Evolutionary conservation across 2,797 vertebrate species (phyloP), one percentile per base, ranked within the genome.

Genomic region (Lepidocolaptes lacrymiger): DNA sequence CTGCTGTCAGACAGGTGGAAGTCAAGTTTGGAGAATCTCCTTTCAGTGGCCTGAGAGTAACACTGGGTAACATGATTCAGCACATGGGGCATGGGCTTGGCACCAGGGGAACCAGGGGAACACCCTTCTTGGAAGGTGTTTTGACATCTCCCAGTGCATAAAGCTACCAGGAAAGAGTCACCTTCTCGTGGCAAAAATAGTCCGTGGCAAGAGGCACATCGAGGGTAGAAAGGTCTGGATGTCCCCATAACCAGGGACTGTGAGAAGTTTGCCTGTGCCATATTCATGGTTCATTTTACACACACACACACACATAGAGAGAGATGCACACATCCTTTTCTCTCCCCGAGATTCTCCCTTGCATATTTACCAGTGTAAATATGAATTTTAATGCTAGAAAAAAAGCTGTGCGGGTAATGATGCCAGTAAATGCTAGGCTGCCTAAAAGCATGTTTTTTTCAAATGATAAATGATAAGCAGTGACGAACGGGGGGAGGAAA

Each of bases 11-110:
- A 79, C 24, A 24, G 39, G 39, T 5, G 37, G 17, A n/a, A 11
- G 34, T 64, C 23, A 10, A 16, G 39, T 66, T 24, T 62, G 48
- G 62, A 48, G 22, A 54, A 11, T 55, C 6, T 73, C 15, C 30
- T 56, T 34, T 61, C 36, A 20, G 6, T 34, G 51, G 3, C 46
- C 44, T 71, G 66, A 78, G 67, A 32, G 49, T 43, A 63, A 55
- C 0, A 1, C 10, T 26, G n/a, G 10, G 44, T 51, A 26, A 54
- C 0, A 0, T 28, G 15, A 3, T 14, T 11, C 34, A 46, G 22
- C 8, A 24, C 27, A 3, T 9, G 26, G 16, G 21, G 7, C 24
- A 18, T 0, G 1, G 30, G 6, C 28, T 32, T n/a, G 27, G 14
- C 8, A 49, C 14, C 22, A 34, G 51, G 20, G 72, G 12, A 88